These are phyloP conservation scores for Lanius collurio DNA, from an alignment of 2,113 vertebrate genomes.

Conservation along the genomic window DNA sequence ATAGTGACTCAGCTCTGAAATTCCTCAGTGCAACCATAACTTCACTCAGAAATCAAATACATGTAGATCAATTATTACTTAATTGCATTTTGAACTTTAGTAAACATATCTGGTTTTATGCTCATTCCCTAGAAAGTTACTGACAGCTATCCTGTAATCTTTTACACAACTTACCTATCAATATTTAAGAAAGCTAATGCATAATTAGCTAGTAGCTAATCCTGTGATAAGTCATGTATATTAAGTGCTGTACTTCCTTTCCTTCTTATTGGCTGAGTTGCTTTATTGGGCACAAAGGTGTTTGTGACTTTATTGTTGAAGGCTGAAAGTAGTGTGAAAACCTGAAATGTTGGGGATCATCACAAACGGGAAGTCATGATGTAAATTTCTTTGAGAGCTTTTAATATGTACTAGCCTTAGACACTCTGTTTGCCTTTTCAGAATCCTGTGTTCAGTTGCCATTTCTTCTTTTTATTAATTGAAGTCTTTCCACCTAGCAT, in stretches of 20 bases:
- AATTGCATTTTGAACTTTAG: neutral
- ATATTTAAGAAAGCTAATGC: neutral
- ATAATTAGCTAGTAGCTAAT: neutral
- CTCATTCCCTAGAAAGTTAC: neutral
- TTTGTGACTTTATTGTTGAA: neutral
- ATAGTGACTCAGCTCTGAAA: neutral
- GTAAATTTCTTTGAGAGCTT: neutral
- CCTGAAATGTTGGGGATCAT: neutral
- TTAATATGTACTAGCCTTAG: neutral
- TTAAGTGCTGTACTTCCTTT: neutral
- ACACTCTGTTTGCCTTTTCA: neutral
- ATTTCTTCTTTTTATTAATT: neutral
- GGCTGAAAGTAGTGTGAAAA: neutral
- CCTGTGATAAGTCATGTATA: neutral
- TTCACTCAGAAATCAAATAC: neutral
- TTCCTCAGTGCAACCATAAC: neutral
- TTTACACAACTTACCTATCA: neutral
- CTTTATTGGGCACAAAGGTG: neutral
- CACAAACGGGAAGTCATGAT: neutral
- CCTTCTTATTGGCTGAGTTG: neutral
- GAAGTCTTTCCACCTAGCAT: neutral
- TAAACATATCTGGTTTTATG: neutral
- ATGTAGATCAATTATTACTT: neutral
- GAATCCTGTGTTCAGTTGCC: neutral
- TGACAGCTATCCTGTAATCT: neutral